Percentiles rank a stretch among this genome's conserved stretches.
Evolutionary conservation across 2,113 vertebrate genomes (phyloP).

Genomic region (Scatophagus argus): DNA sequence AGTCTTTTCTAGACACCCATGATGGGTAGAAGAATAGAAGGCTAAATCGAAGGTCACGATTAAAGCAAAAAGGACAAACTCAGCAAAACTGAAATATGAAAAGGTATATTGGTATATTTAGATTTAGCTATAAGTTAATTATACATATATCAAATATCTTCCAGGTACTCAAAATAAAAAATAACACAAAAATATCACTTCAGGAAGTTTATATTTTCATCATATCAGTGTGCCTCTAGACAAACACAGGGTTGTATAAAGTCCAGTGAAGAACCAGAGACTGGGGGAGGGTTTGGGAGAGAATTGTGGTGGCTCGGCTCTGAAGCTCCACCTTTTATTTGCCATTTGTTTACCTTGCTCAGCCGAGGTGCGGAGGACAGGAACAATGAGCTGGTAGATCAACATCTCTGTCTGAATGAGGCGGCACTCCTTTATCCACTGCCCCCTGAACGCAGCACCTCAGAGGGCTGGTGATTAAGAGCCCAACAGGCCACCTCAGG

Average conservation of each 20-base stretch:
- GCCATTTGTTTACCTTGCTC: conserved; percentile 84
- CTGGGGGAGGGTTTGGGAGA: background rate
- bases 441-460: conserved; percentile 76
- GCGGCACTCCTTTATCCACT: conserved; percentile 69
- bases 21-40: too few species aligned
- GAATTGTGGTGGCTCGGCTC: conserved; percentile 32
- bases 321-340: conserved; percentile 81
- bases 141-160: background rate
- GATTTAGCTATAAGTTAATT: background rate
- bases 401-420: conserved; percentile 80
- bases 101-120: too few species aligned
- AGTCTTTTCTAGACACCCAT: background rate
- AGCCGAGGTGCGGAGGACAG: conserved; percentile 64
- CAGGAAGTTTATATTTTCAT: too few species aligned
- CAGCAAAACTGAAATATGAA: background rate
- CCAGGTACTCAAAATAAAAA: background rate
- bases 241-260: too few species aligned
- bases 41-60: conserved; percentile 6
- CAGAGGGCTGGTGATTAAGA: conserved; percentile 80
- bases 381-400: conserved; percentile 77
- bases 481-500: conserved; percentile 78
- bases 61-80: background rate
- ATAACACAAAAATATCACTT: too few species aligned
- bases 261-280: too few species aligned
- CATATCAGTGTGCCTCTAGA: too few species aligned